Percentiles rank a stretch among this genome's conserved stretches.
phyloP scores from a whole-genome alignment of 1,140 invertebrate genomes.

The Wasmannia auropunctata region DNA sequence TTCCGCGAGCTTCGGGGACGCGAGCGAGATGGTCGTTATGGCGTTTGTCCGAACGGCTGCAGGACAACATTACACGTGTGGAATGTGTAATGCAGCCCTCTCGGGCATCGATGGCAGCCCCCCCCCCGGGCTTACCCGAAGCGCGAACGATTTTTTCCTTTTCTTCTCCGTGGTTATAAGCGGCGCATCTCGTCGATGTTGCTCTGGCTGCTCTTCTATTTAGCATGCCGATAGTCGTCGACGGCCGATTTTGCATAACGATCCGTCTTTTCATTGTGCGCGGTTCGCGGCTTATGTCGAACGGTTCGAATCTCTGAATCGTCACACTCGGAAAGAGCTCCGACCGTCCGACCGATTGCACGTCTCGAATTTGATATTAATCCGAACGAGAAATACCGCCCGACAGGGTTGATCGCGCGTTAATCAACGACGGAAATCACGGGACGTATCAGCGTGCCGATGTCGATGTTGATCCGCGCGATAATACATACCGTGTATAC shows the following conservation, averaged over 20 bases:
- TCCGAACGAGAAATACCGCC: constrained; percentile 61
- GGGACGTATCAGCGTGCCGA: constrained; percentile 47
- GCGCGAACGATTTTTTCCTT: background rate
- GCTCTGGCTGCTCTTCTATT: background rate
- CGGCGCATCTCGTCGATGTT: background rate
- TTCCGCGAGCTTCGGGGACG: background rate
- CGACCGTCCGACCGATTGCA: constrained; percentile 56
- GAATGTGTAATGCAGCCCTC: background rate
- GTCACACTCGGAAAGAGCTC: background rate
- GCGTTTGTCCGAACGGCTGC: background rate
- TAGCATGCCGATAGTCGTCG: background rate
- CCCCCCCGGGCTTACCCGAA: background rate
- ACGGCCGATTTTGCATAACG: constrained; percentile 27
- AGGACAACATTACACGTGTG: background rate
- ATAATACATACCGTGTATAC: constrained; percentile 16
- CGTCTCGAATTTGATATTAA: constrained; percentile 69
- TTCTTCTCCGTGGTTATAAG: background rate
- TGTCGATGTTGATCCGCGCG: constrained; percentile 51
- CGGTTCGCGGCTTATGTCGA: background rate
- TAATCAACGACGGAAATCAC: constrained; percentile 64
- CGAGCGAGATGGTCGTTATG: background rate
- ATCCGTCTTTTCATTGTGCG: background rate
- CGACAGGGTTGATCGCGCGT: constrained; percentile 69
- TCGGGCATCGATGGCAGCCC: too few relatives aligned
- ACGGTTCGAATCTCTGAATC: background rate